Evolutionary conservation across 2,797 vertebrate species (phyloP).

Genomic region (Rallus crepitans): DNA sequence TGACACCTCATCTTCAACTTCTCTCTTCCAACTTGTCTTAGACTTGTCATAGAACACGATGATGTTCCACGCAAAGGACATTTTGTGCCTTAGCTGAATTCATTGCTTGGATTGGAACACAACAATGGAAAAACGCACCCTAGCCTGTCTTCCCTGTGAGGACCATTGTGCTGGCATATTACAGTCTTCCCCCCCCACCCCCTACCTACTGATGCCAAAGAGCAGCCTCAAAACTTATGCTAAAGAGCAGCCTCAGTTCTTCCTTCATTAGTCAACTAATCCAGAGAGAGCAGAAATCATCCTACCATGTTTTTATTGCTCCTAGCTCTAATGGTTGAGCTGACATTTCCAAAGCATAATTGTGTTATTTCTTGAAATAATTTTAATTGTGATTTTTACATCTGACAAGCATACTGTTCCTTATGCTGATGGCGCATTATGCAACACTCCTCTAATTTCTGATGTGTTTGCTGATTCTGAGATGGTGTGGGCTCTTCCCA

Average conservation of each 20-base stretch:
- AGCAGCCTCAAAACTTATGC: neutral
- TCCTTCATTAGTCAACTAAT: neutral
- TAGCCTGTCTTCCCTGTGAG: neutral
- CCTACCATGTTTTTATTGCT: neutral
- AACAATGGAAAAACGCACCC: neutral
- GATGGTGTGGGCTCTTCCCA: neutral
- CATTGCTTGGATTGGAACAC: neutral
- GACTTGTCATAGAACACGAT: constrained; percentile 49
- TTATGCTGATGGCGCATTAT: neutral
- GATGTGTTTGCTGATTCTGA: neutral
- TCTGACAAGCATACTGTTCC: neutral
- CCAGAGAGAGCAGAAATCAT: neutral
- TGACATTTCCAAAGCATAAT: constrained; percentile 31
- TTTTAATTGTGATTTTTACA: constrained; percentile 33
- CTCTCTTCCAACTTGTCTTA: constrained; percentile 48
- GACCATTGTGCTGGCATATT: neutral
- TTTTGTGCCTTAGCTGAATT: constrained; percentile 41
- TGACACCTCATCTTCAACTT: constrained; percentile 56
- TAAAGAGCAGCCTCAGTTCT: neutral
- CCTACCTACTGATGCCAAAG: neutral
- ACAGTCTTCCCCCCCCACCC: neutral
- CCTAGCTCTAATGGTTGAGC: neutral
- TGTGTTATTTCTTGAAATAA: constrained; percentile 14
- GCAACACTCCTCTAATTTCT: neutral
- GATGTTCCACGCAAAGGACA: constrained; percentile 53